Evolutionary conservation across 1,140 invertebrate species (phyloP).

Genomic region (Helicoverpa armigera): DNA sequence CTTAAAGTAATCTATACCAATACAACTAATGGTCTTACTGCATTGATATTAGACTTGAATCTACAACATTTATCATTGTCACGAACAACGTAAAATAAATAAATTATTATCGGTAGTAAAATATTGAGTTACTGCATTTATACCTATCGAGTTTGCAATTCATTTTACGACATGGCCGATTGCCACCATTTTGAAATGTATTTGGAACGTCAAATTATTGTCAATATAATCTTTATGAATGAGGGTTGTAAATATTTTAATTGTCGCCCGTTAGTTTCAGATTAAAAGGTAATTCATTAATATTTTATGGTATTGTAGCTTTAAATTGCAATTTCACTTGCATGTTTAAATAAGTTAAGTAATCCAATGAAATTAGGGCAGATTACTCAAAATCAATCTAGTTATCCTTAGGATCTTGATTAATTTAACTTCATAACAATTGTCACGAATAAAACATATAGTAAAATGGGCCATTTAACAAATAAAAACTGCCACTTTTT

Average conservation of each 20-base stretch:
- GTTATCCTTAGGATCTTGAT: no score
- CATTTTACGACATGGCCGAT: slow-evolving; percentile 7
- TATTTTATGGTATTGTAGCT: slow-evolving; percentile 2
- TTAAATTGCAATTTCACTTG: not conserved
- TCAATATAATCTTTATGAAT: slow-evolving; percentile 26
- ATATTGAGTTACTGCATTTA: not conserved
- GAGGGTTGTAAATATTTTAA: slow-evolving; percentile 10
- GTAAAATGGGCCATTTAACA: no score
- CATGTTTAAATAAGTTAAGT: no score
- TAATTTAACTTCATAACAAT: no score
- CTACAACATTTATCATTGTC: no score
- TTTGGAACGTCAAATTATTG: slow-evolving; percentile 16
- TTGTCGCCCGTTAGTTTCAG: slow-evolving; percentile 24
- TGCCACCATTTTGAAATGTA: slow-evolving; percentile 18
- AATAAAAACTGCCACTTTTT: no score
- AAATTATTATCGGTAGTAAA: not conserved
- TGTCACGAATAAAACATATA: no score
- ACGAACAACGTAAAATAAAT: not conserved
- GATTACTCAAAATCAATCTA: no score
- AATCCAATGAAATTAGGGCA: no score
- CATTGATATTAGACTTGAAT: no score
- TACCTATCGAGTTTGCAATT: not conserved
- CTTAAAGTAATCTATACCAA: no score
- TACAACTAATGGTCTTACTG: no score
- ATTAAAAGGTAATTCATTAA: slow-evolving; percentile 15